Conservation (phyloP, 2,797 vertebrate species). For the Fistularia commersonii region DNA sequence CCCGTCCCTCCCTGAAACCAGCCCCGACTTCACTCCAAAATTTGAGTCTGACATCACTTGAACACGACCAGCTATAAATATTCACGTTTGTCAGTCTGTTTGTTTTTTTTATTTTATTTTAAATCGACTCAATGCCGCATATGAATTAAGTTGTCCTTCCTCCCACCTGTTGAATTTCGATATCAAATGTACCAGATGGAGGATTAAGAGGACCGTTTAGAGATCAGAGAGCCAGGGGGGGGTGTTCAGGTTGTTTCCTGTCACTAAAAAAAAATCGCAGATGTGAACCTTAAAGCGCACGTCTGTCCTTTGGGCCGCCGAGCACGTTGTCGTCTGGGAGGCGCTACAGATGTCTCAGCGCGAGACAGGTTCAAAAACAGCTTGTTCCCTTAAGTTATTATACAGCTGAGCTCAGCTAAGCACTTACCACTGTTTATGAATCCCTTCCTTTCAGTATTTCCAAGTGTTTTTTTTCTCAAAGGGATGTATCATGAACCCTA, state of each 20-base stretch:
- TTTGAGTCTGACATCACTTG: slow-evolving; percentile 26
- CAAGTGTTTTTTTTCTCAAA: too few relatives aligned
- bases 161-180: slow-evolving; percentile 55
- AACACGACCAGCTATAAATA: slow-evolving; percentile 17
- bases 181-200: slow-evolving; percentile 56
- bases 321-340: slow-evolving; percentile 13
- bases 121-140: slow-evolving; percentile 19
- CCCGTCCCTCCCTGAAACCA: slow-evolving; percentile 4
- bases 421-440: neutral
- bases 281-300: slow-evolving; percentile 31
- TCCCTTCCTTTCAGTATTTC: too few relatives aligned
- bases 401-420: neutral
- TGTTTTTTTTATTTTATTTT: neutral
- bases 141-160: slow-evolving; percentile 15
- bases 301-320: slow-evolving; percentile 7
- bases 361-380: neutral
- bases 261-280: slow-evolving; percentile 9
- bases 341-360: slow-evolving; percentile 22
- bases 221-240: slow-evolving; percentile 34
- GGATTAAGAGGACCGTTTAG: slow-evolving; percentile 36
- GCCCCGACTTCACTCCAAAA: slow-evolving; percentile 20
- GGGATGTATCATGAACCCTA: too few relatives aligned
- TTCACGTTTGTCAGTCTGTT: slow-evolving; percentile 31
- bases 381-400: neutral
- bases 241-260: slow-evolving; percentile 35